These are phyloP conservation scores for Boulengeromyrus knoepffleri DNA, from an alignment of 2,113 vertebrate genomes.

Conservation along the genomic window DNA sequence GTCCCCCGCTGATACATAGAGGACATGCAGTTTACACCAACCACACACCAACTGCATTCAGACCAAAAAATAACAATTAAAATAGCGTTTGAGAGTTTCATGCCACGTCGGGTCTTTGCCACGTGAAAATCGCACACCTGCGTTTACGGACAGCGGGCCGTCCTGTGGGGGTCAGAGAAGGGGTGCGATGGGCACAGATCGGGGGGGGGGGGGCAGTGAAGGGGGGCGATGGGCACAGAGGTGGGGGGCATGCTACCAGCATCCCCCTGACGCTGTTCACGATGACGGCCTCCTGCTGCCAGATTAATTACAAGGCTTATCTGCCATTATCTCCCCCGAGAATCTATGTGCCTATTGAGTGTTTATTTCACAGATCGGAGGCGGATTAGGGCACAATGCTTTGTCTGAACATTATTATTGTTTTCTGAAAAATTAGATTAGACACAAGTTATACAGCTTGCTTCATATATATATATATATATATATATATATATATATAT, in stretches of 20 bases:
- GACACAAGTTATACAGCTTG: not conserved
- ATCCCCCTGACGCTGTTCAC: not conserved
- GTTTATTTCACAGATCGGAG: not conserved
- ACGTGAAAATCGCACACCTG: not conserved
- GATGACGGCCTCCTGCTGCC: not conserved
- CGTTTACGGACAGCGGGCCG: not conserved
- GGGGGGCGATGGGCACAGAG: not conserved
- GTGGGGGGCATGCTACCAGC: not conserved
- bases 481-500: not conserved
- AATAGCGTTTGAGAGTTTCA: not conserved
- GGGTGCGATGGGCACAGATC: not conserved
- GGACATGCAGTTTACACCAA: not conserved
- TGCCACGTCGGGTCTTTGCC: not conserved
- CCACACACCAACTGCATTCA: not conserved
- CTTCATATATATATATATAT: not conserved
- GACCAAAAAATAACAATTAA: not conserved
- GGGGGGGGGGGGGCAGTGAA: not conserved
- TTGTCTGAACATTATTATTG: not conserved
- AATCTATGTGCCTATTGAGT: not conserved
- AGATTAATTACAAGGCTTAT: slow-evolving; percentile 5
- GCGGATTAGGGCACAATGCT: not conserved
- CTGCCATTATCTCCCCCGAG: not conserved
- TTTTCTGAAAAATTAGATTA: not conserved
- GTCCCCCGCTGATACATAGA: not conserved
- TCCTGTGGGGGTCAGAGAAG: not conserved